Conservation (phyloP, 2,113 vertebrate species). For the Sinosuthora webbiana region DNA sequence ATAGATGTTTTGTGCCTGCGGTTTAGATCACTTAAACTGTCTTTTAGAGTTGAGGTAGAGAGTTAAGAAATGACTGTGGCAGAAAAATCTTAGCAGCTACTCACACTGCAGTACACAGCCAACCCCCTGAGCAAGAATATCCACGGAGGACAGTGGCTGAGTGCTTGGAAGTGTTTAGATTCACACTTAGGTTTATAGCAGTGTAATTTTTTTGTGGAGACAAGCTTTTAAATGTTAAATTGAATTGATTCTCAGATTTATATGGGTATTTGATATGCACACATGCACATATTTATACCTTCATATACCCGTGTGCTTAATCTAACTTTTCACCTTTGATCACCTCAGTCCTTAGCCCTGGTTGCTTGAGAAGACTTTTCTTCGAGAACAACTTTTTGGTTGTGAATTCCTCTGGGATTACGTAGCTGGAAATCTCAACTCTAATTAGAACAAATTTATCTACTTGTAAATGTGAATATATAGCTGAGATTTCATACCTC, state of each 20-base stretch:
- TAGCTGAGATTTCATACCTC: background rate
- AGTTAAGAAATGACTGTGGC: background rate
- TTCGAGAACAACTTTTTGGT: background rate
- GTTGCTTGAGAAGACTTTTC: background rate
- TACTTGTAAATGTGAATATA: background rate
- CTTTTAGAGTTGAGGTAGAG: background rate
- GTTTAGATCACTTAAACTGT: background rate
- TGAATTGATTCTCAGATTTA: background rate
- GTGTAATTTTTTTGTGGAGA: background rate
- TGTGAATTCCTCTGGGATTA: background rate
- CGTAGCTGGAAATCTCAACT: background rate
- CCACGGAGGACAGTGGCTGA: background rate
- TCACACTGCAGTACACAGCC: fast-evolving
- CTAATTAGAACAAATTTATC: conserved; percentile 3
- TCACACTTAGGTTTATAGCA: background rate
- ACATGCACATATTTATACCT: background rate
- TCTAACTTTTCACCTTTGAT: conserved; percentile 9
- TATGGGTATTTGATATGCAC: background rate
- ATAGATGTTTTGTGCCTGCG: background rate
- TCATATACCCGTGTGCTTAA: background rate
- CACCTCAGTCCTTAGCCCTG: background rate
- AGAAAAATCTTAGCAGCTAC: background rate
- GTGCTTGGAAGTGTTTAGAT: background rate
- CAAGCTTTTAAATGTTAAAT: background rate
- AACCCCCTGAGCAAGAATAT: background rate